These are phyloP conservation scores for Coracopsis vasa DNA, from an alignment of 2,113 vertebrate species.

Conservation along the genomic window DNA sequence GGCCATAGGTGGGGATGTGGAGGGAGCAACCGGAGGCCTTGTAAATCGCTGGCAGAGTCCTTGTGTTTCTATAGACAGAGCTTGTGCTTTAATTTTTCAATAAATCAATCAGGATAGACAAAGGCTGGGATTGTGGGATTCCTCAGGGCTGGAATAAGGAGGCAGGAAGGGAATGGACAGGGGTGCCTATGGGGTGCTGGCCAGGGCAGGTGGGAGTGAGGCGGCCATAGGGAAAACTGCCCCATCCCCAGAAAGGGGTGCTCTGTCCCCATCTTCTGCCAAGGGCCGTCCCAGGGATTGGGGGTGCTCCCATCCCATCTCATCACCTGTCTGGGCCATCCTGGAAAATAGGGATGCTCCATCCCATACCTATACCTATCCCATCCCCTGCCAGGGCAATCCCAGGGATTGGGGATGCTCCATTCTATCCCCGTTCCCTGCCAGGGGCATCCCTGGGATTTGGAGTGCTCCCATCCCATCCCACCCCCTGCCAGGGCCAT, in stretches of 20 bases:
- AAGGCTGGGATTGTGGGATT: neutral
- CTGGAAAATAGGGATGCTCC: no score
- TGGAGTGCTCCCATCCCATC: no score
- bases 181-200: accelerated
- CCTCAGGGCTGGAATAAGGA: neutral
- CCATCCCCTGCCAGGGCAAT: neutral
- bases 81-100: conserved; percentile 92
- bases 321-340: neutral
- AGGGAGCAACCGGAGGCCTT: conserved; percentile 70
- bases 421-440: neutral
- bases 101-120: conserved; percentile 75
- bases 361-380: neutral
- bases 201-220: accelerated
- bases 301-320: neutral
- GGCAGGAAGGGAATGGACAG: neutral
- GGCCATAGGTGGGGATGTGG: neutral
- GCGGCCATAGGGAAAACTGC: neutral
- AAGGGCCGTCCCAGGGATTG: neutral
- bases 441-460: no score
- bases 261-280: neutral
- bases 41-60: conserved; percentile 70
- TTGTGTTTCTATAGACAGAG: conserved; percentile 87
- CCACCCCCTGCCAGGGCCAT: neutral
- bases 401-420: neutral
- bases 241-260: neutral